Percentiles rank a stretch among this genome's conserved stretches.
Conservation (phyloP, 2,797 vertebrate genomes). For the Tamandua tetradactyla region DNA sequence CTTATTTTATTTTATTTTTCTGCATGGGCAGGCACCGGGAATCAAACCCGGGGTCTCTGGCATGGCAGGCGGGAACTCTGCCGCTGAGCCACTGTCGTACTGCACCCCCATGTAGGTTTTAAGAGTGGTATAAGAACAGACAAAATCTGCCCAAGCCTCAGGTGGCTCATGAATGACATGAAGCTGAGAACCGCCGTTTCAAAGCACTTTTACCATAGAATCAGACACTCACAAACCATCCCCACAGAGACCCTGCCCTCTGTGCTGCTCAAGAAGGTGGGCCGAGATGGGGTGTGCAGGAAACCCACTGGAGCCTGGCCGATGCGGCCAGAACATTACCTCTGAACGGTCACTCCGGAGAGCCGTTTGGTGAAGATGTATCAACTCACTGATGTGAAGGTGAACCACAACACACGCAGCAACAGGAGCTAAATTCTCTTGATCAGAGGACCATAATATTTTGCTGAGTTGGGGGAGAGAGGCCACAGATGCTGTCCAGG, state of each 20-base stretch:
- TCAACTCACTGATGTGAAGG: conserved; percentile 60
- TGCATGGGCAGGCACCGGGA: too few species aligned
- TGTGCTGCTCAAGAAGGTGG: not conserved
- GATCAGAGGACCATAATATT: conserved; percentile 66
- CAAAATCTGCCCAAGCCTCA: not conserved
- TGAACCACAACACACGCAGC: conserved; percentile 36
- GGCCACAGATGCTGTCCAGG: conserved; percentile 65
- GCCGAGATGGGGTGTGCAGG: not conserved
- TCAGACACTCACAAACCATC: not conserved
- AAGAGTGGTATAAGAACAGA: not conserved
- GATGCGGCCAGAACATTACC: not conserved
- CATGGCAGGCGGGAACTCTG: too few species aligned
- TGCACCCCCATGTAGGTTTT: too few species aligned
- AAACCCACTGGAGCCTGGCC: not conserved
- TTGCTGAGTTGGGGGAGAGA: conserved; percentile 51
- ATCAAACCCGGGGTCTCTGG: too few species aligned
- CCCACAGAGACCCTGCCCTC: fast-evolving
- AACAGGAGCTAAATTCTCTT: conserved; percentile 60
- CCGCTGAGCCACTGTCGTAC: too few species aligned
- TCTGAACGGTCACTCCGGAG: conserved; percentile 53
- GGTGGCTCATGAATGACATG: not conserved
- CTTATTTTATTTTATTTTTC: too few species aligned
- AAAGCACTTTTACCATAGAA: not conserved
- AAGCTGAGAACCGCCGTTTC: not conserved
- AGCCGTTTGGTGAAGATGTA: conserved; percentile 51